Percentiles rank a stretch among this genome's conserved stretches.
Conservation (phyloP, 2,113 vertebrate species). For the Ptyas mucosa region DNA sequence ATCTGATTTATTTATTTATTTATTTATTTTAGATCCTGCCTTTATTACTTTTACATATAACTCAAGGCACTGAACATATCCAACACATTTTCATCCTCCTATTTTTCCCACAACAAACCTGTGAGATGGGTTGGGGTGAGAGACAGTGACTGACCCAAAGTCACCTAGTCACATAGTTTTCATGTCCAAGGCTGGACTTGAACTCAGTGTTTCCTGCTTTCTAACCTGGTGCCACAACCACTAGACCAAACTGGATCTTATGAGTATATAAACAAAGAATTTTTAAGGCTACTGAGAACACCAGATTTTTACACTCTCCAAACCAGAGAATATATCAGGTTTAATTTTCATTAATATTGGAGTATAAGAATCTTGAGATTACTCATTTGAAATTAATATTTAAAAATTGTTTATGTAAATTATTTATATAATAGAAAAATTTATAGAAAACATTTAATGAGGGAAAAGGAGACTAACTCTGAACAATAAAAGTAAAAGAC, state of each 20-base stretch:
- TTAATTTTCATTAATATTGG: conserved; percentile 30
- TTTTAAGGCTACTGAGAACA: background rate
- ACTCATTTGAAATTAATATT: conserved; percentile 47
- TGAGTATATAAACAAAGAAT: background rate
- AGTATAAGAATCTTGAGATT: conserved; percentile 38
- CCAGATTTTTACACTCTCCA: background rate
- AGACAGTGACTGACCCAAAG: background rate
- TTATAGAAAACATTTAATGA: conserved; percentile 2
- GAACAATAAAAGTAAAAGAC: conserved; percentile 39
- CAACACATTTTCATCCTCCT: background rate
- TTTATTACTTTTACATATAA: background rate
- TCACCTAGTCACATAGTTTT: background rate
- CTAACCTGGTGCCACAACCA: background rate
- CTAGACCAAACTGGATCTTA: background rate
- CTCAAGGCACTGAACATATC: background rate
- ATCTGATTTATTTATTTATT: background rate
- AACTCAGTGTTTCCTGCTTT: background rate
- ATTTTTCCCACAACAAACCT: background rate
- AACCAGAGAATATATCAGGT: background rate
- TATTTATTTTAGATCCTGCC: background rate
- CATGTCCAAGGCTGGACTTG: background rate
- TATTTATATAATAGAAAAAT: background rate
- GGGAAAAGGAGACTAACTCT: conserved; percentile 32
- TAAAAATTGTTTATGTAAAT: conserved; percentile 28
- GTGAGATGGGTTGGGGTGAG: background rate